Conservation (phyloP, 1,140 invertebrate species). For the Meloidogyne chitwoodi region DNA sequence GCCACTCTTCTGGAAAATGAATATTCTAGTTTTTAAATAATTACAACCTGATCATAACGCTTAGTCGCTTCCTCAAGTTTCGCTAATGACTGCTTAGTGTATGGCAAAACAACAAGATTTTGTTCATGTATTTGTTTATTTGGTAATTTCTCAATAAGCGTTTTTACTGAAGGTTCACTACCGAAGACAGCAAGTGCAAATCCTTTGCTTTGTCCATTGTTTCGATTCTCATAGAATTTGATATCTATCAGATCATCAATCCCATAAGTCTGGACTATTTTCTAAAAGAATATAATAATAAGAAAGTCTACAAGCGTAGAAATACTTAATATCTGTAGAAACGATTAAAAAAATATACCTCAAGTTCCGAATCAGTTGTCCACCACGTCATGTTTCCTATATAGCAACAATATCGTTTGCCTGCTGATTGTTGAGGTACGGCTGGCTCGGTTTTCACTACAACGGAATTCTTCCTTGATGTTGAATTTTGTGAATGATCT, state of each 20-base stretch:
- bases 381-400: slow-evolving; percentile 59
- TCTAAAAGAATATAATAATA: slow-evolving; percentile 37
- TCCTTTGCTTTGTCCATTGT: slow-evolving; percentile 98
- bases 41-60: slow-evolving; percentile 31
- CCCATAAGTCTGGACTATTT: slow-evolving; percentile 63
- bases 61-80: slow-evolving; percentile 64
- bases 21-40: neutral
- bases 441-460: slow-evolving; percentile 1
- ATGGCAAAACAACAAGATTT: slow-evolving; percentile 84
- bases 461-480: neutral
- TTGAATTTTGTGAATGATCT: neutral
- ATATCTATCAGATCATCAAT: slow-evolving; percentile 91
- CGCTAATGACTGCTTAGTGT: slow-evolving; percentile 81
- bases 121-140: slow-evolving; percentile 86
- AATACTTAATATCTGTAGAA: neutral
- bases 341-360: slow-evolving; percentile 10
- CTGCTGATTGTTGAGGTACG: slow-evolving; percentile 1
- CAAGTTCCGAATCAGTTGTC: slow-evolving; percentile 54
- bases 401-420: slow-evolving; percentile 54
- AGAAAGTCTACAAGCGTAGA: neutral
- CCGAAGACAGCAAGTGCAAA: slow-evolving; percentile 83
- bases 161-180: slow-evolving; percentile 81
- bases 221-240: slow-evolving; percentile 98
- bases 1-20: slow-evolving; percentile 2
- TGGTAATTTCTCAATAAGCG: slow-evolving; percentile 83